phyloP scores from a whole-genome alignment of 2,888 invertebrate genomes.

The Bembecia ichneumoniformis region DNA sequence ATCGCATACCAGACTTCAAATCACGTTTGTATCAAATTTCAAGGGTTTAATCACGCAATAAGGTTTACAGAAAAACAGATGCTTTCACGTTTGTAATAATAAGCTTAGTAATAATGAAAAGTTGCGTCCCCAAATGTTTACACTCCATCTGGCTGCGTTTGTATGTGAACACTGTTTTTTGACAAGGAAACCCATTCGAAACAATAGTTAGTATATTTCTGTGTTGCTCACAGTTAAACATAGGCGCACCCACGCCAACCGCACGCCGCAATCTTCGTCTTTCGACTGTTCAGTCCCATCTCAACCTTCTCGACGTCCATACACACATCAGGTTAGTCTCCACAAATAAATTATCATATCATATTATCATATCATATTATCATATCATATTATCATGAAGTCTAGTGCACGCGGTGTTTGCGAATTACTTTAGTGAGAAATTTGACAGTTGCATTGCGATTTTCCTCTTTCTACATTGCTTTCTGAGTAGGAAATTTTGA shows the following conservation, averaged over 20 bases:
- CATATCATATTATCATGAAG: not conserved
- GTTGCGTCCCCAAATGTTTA: not conserved
- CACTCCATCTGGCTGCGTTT: conserved; percentile 1
- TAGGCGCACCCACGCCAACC: conserved; percentile 60
- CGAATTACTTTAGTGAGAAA: conserved; percentile 7
- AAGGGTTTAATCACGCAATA: too few species aligned
- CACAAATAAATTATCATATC: conserved; percentile 5
- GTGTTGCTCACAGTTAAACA: conserved; percentile 69
- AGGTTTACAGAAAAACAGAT: too few species aligned
- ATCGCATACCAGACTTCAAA: too few species aligned
- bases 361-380: not conserved
- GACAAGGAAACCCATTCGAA: conserved; percentile 52
- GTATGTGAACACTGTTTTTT: conserved; percentile 28
- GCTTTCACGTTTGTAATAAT: too few species aligned
- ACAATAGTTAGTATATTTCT: conserved; percentile 68
- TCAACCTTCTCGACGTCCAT: conserved; percentile 51
- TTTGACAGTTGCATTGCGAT: conserved; percentile 6
- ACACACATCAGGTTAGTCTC: conserved; percentile 64
- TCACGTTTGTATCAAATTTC: too few species aligned
- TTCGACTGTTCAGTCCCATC: conserved; percentile 50
- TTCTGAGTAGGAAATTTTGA: not conserved
- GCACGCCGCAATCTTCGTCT: conserved; percentile 30
- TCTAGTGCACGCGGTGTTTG: conserved; percentile 6
- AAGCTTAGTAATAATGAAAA: too few species aligned
- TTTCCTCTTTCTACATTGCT: conserved; percentile 10